Base-by-base conservation (phyloP, 2,888 invertebrate species). In the Platypus cylindrus region DNA sequence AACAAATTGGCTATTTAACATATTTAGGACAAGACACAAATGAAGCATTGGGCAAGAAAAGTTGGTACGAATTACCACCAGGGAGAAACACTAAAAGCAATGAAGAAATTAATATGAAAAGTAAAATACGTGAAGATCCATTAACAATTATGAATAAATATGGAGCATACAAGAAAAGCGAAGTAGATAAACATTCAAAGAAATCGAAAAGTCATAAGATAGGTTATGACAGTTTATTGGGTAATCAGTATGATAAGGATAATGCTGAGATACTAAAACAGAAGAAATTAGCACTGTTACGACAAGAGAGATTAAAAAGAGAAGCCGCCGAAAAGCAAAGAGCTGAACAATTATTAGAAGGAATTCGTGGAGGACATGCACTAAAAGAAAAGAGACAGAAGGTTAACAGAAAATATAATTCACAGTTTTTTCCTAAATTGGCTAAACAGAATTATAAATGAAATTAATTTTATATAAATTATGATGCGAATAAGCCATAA, bases 1-100 rank as follows among this genome's bases (percentile, higher is more conserved):
- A 94, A 56, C 86, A 90, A 65, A 90, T 98, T 54, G 97, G 98
- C 0, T 86, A 93, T 52, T 67, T 97, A 23, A 94, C 91, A 3
- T 95, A 94, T 64, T 68, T 97, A 34, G 97, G 94, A 0, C 94
- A 97, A 63, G 86, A 87, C 52, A 83, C 85, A 20, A 79, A 85
- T 62, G 87, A 89, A 64, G 75, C 77, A 2, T 70, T 80, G n/a
- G 84, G 81, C 22, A 78, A 82, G 52, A 75, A 74, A 49, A 86
- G 83, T 49, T 94, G 94, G 93, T 94, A 91, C 64, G 79, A 89
- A 59, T 68, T 78, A 35, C 59, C 70, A 14, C 83, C 84, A 27
- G 66, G 71, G 20, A 60, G 74, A 43, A 64, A 59, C 46, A 40
- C 50, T 16, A 60, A 65, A 40, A 62, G 65, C 17, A 67, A 65